A percentile compares a stretch with the other conserved stretches of the same genome.
phyloP scores from a whole-genome alignment of 2,888 invertebrate genomes.

The Megamerina dolium region DNA sequence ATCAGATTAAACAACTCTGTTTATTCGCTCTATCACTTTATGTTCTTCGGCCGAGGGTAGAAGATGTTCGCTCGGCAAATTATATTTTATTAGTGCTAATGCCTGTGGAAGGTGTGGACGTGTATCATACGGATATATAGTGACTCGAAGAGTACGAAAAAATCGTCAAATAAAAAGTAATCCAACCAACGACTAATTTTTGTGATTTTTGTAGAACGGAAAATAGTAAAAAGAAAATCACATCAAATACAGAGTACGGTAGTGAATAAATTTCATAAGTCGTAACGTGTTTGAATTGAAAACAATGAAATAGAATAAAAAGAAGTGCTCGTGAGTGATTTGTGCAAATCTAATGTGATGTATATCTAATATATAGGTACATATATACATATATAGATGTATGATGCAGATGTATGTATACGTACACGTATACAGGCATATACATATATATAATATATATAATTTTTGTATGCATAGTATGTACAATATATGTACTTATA shows the following conservation, averaged over 20 bases:
- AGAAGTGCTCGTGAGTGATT: conserved; percentile 5
- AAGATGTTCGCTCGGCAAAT: conserved; percentile 1
- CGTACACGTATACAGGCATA: not conserved
- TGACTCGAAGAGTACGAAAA: too few relatives aligned
- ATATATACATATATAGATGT: conserved; percentile 8
- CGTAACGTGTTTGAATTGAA: too few relatives aligned
- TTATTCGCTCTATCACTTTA: too few relatives aligned
- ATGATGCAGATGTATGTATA: not conserved
- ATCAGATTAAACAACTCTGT: too few relatives aligned
- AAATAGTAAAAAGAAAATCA: too few relatives aligned
- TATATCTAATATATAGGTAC: conserved; percentile 6
- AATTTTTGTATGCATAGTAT: not conserved
- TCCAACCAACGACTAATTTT: too few relatives aligned
- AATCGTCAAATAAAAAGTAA: too few relatives aligned
- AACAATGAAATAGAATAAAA: not conserved
- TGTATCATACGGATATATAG: too few relatives aligned
- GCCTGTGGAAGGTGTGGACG: conserved; percentile 37
- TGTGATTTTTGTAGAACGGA: too few relatives aligned
- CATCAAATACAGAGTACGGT: too few relatives aligned
- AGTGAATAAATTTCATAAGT: too few relatives aligned
- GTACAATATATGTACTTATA: not conserved
- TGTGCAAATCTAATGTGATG: conserved; percentile 6
- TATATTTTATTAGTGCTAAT: conserved; percentile 34
- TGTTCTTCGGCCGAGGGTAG: too few relatives aligned
- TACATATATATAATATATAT: not conserved